Conservation (phyloP, 2,888 invertebrate species). For the Sipha maydis region DNA sequence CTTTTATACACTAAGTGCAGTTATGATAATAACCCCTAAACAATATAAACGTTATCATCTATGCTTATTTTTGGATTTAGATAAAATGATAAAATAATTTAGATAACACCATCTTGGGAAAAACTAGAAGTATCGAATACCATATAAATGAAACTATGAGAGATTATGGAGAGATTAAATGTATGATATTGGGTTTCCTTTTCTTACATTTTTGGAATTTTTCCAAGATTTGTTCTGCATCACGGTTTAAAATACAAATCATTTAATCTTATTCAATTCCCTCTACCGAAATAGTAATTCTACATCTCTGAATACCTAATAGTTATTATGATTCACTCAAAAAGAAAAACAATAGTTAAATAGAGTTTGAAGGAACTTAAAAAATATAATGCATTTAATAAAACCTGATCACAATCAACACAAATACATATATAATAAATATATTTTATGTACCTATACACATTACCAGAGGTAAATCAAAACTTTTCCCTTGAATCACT, state of each 20-base stretch:
- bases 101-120: neutral
- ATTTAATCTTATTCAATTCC: neutral
- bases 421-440: no score
- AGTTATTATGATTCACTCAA: no score
- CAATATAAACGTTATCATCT: neutral
- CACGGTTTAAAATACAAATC: neutral
- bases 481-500: no score
- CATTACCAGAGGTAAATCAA: no score
- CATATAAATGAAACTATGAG: neutral
- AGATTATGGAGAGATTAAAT: neutral
- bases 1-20: neutral
- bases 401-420: no score
- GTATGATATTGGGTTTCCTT: conserved; percentile 19
- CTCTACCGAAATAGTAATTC: neutral
- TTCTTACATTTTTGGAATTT: conserved; percentile 7
- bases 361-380: neutral
- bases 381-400: no score
- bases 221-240: neutral
- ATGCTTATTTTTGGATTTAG: conserved; percentile 22
- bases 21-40: neutral
- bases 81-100: conserved; percentile 21
- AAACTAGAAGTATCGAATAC: neutral
- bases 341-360: no score
- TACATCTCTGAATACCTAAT: neutral
- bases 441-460: no score